A percentile compares a stretch with the other conserved stretches of the same genome.
phyloP scores from a whole-genome alignment of 2,888 invertebrate genomes.

The Euplagia quadripunctaria region DNA sequence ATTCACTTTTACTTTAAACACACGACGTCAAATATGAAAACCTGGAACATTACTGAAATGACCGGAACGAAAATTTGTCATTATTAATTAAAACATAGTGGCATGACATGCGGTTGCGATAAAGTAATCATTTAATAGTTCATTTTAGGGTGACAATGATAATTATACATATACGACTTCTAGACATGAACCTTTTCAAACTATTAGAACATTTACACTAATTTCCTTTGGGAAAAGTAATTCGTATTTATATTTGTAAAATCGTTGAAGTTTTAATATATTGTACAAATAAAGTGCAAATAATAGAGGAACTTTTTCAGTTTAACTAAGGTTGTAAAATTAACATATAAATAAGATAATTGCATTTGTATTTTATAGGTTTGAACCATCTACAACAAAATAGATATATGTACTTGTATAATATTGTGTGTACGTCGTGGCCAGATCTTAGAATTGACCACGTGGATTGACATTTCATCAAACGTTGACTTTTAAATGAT shows the following conservation, averaged over 20 bases:
- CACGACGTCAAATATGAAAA: not conserved
- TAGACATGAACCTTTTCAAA: constrained; percentile 5
- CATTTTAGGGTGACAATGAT: constrained; percentile 12
- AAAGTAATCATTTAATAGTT: constrained; percentile 11
- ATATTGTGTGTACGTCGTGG: too few species aligned
- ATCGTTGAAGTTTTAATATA: not conserved
- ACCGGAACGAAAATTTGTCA: not conserved
- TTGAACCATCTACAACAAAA: too few species aligned
- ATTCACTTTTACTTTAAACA: not conserved
- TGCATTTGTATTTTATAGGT: too few species aligned
- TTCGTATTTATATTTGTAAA: not conserved
- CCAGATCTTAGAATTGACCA: too few species aligned
- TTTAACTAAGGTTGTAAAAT: too few species aligned
- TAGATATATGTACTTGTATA: too few species aligned
- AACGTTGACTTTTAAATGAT: too few species aligned
- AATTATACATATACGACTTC: not conserved
- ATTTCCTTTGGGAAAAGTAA: constrained; percentile 9
- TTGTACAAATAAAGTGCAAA: not conserved
- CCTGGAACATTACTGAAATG: not conserved
- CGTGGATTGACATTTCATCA: too few species aligned
- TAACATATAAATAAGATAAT: not conserved
- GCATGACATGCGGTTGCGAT: constrained; percentile 1
- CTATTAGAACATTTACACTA: not conserved
- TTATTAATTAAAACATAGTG: not conserved
- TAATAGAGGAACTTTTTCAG: not conserved